Evolutionary conservation across 1,140 invertebrate genomes (phyloP).

Genomic region (Ladona fulva): DNA sequence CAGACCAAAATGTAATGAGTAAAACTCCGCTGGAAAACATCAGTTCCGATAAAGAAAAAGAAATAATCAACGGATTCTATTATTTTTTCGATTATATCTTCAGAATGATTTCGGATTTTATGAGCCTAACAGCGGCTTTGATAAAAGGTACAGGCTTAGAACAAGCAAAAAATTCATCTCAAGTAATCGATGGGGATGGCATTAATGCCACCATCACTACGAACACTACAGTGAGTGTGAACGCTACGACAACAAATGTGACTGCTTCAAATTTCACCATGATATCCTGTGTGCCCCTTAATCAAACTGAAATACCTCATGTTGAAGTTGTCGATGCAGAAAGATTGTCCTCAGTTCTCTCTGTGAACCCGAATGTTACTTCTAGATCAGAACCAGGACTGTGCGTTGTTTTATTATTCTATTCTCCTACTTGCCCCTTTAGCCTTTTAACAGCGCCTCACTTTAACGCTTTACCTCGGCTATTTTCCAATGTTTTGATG

Average conservation of each 20-base stretch:
- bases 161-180: neutral
- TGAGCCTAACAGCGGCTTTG: neutral
- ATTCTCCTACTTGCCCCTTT: slow-evolving; percentile 80
- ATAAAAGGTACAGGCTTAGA: neutral
- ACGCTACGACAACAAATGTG: neutral
- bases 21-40: neutral
- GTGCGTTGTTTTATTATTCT: slow-evolving; percentile 81
- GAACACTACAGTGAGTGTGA: neutral
- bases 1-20: neutral
- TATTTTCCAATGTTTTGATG: slow-evolving; percentile 77
- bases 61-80: neutral
- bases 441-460: slow-evolving; percentile 80
- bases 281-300: neutral
- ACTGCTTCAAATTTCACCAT: neutral
- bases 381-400: slow-evolving; percentile 44
- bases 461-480: slow-evolving; percentile 78
- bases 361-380: slow-evolving; percentile 33
- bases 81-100: neutral
- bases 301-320: neutral
- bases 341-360: neutral
- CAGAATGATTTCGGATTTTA: neutral
- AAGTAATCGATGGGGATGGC: neutral
- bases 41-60: neutral
- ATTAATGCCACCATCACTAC: neutral
- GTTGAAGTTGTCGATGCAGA: neutral